Evolutionary conservation across 2,888 invertebrate species (phyloP).

Genomic region (Nowickia ferox): DNA sequence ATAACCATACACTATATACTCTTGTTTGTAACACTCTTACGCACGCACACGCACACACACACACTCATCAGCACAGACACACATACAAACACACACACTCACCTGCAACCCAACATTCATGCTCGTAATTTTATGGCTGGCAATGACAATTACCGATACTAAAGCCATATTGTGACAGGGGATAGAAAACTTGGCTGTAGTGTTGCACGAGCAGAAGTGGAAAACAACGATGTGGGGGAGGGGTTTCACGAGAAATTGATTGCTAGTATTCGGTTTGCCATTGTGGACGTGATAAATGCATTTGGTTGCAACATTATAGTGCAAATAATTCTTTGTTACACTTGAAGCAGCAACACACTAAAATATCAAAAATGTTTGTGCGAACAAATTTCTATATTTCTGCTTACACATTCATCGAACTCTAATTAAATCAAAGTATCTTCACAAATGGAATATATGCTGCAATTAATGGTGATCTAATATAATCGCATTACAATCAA

Average conservation of each 20-base stretch:
- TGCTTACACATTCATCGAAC: slow-evolving; percentile 4
- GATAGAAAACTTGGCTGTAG: background rate
- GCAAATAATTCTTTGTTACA: slow-evolving; percentile 51
- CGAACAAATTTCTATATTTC: slow-evolving; percentile 24
- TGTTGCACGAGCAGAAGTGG: background rate
- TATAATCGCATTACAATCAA: background rate
- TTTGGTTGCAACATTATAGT: slow-evolving; percentile 43
- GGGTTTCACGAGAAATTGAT: slow-evolving; percentile 39
- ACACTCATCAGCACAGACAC: background rate
- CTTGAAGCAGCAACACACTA: slow-evolving; percentile 13
- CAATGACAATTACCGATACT: slow-evolving; percentile 37
- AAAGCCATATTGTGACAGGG: slow-evolving; percentile 38
- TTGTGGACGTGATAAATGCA: slow-evolving; percentile 62
- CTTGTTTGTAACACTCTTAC: background rate
- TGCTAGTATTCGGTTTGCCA: slow-evolving; percentile 57
- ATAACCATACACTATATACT: slow-evolving; percentile 33
- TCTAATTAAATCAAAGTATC: slow-evolving; percentile 43
- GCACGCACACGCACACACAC: background rate
- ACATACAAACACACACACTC: background rate
- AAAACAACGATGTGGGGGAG: background rate
- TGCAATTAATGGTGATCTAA: slow-evolving; percentile 47
- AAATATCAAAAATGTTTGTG: slow-evolving; percentile 43
- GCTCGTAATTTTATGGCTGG: slow-evolving; percentile 19
- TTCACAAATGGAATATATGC: slow-evolving; percentile 36
- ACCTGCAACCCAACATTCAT: background rate